Percentiles rank a stretch among this genome's conserved stretches.
Evolutionary conservation across 37 sponge, comb jelly and placozoan species (phyloP).

Genomic region (Beroe ovata): DNA sequence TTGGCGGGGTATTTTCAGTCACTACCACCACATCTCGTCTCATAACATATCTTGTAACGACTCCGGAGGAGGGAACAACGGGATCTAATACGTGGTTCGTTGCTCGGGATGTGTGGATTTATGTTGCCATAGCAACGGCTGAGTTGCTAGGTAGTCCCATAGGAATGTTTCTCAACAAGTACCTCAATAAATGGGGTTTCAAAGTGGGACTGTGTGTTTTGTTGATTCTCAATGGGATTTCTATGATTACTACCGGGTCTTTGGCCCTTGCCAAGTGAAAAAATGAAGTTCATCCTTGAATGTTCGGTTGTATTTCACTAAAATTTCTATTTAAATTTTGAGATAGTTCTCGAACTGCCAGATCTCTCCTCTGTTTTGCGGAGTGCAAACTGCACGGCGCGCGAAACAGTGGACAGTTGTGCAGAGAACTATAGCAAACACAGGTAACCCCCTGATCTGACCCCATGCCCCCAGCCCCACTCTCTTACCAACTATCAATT

Average conservation of each 20-base stretch:
- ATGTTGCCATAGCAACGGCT: not conserved
- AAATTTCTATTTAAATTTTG: no score
- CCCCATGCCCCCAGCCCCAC: no score
- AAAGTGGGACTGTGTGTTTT: not conserved
- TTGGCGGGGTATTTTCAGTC: not conserved
- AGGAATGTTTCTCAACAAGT: not conserved
- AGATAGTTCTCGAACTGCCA: no score
- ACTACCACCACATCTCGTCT: not conserved
- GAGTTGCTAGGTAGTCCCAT: not conserved
- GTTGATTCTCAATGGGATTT: conserved; percentile 11
- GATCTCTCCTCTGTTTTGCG: no score
- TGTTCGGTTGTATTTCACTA: no score
- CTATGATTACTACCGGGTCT: not conserved
- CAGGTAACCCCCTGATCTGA: no score
- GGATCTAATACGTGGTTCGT: not conserved
- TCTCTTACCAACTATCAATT: no score
- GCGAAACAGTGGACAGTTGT: no score
- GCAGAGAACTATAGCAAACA: no score
- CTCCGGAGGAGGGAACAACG: not conserved
- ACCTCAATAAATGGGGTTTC: not conserved
- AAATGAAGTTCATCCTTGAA: not conserved
- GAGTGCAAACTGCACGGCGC: no score
- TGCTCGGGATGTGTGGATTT: not conserved
- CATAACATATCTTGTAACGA: not conserved
- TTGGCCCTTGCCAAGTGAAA: not conserved